These are phyloP conservation scores for Epinephelus awoara DNA, from an alignment of 2,797 vertebrate species.

Conservation along the genomic window DNA sequence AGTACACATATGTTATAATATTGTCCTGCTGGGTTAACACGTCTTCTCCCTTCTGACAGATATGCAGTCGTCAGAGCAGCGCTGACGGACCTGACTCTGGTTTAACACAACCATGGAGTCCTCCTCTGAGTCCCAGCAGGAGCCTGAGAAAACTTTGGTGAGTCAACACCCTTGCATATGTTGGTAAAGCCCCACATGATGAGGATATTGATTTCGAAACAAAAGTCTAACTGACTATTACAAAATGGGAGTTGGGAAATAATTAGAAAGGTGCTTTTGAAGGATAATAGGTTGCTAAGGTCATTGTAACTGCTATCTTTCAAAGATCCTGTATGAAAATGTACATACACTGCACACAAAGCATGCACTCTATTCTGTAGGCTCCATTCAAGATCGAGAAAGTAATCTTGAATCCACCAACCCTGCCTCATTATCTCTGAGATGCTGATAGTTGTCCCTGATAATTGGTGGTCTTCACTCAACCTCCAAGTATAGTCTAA, in stretches of 20 bases:
- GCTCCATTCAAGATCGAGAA: neutral
- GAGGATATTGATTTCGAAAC: neutral
- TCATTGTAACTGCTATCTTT: neutral
- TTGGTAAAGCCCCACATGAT: neutral
- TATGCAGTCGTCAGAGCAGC: constrained; percentile 74
- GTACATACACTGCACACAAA: neutral
- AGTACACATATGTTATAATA: too few species aligned
- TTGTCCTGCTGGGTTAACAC: constrained; percentile 29
- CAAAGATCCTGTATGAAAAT: neutral
- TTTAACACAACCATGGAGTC: constrained; percentile 83
- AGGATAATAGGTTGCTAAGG: neutral
- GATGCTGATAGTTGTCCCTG: constrained; percentile 3
- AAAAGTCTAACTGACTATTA: neutral
- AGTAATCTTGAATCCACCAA: constrained; percentile 8
- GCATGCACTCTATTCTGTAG: neutral
- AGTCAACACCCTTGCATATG: constrained; percentile 55
- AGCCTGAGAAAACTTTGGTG: constrained; percentile 86
- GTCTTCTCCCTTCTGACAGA: constrained; percentile 65
- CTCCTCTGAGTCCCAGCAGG: constrained; percentile 84
- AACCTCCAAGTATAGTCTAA: constrained; percentile 6
- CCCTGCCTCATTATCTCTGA: neutral
- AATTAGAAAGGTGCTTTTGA: neutral
- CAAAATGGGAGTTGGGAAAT: neutral
- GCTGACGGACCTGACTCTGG: constrained; percentile 67
- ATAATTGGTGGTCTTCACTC: constrained; percentile 30